Evolutionary conservation across 2,797 vertebrate species (phyloP), one percentile per base, ranked within the genome.

Genomic region (Onychomys torridus): DNA sequence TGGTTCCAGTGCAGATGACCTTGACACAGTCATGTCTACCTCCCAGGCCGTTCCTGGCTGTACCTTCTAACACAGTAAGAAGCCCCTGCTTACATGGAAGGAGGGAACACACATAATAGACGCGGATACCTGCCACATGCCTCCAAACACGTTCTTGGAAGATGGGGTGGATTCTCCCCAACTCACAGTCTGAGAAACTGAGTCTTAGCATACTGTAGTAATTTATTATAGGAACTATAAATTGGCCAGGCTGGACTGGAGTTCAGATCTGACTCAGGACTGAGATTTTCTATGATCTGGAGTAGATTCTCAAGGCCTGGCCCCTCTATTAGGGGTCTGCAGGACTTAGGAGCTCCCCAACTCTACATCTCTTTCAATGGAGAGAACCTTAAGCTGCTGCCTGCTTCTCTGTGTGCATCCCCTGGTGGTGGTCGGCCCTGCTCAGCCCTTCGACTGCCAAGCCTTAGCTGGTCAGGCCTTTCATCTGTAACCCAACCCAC

Each of bases 401-500:
- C 75, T 63, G 4, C 43, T 43, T 93, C n/a, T 52, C 17, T 19
- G n/a, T 8, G 11, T 52, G n/a, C 25, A 0, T 61, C 63, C 32
- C 7, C 71, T 4, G 0, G 25, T 37, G 46, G 34, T 14, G 59
- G 73, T 23, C 25, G 59, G 34, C 84, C 46, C 46, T 25, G 52
- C 2, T 0, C 49, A 73, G 86, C 63, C 65, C 61, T 91, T 83
- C 65, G 83, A 67, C 89, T 84, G 89, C 37, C 63, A 40, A 17
- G n/a, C n/a, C 37, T 78, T 93, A 43, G 65, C 37, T 93, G 71
- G 49, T 16, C 37, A 89, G 76, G 46, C 91, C 61, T 95, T 93
- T 92, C 88, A 73, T 95, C 92, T 95, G 75, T 96, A 92, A 97
- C 49, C 77, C 1, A 93, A 97, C 96, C 97, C 75, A 96, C 6